Base-by-base conservation (phyloP, 2,113 vertebrate species). In the Corythaeola cristata region DNA sequence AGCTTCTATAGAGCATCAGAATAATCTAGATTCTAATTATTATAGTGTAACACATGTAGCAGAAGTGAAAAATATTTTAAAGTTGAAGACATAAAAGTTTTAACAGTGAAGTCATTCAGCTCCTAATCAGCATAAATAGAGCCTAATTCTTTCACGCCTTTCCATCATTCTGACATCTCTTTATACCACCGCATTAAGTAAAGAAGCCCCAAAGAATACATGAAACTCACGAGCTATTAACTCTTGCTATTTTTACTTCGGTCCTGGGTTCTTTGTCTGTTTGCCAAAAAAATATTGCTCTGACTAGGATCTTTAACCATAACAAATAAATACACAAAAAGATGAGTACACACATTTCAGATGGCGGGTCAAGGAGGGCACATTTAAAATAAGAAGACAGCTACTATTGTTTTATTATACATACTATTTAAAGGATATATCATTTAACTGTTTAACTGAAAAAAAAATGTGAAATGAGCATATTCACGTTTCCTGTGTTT, bases 1-100 rank as follows among this genome's bases (percentile, higher is more conserved):
- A 79, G 53, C 26, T 91, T 87, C 88, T 33, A 79, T 4, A 49
- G 11, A 69, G 23, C 56, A 80, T 18, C 62, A 74, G 64, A 93
- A 83, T 63, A 85, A 94, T 73, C 74, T 71, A 75, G 76, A 92
- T 35, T 14, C 28, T 62, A 77, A 64, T 52, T 60, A 72, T 62
- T 30, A 69, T 33, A 71, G n/a, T 15, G 39, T 45, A 90, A 79
- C 8, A 23, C 3, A 81, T 2, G 24, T 9, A 87, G 44, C 44
- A 72, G 52, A 73, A 82, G 17, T 7, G 6, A 79, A 76, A 88
- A 78, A 81, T 37, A 76, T 52, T 91, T 89, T 60, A 11, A 94
- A 97, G 66, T 55, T 56, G 39, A 33, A 91, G 73, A 82, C 32
- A 83, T 30, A 26, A 3, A 95, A 93, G 84, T 97, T 95, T 81